phyloP scores from a whole-genome alignment of 2,113 vertebrate species.

The Nycticryphes semicollaris region DNA sequence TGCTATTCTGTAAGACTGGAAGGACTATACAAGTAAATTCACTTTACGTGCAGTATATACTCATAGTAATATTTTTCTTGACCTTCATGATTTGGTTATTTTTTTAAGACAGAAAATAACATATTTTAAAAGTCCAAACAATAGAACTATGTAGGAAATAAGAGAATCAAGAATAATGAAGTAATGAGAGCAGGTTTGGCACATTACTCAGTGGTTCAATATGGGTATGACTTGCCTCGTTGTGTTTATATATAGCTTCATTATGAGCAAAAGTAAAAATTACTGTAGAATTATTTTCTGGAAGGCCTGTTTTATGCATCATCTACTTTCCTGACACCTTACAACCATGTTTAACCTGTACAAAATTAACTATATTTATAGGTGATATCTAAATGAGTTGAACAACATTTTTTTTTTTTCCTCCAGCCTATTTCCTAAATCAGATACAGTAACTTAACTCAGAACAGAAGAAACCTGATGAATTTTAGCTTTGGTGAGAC shows the following conservation, averaged over 20 bases:
- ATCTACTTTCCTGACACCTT: slow-evolving; percentile 20
- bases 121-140: background rate
- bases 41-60: background rate
- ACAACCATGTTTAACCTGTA: slow-evolving; percentile 23
- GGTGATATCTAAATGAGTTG: background rate
- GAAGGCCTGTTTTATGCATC: slow-evolving; percentile 35
- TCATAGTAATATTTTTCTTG: background rate
- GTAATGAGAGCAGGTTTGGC: slow-evolving; percentile 27
- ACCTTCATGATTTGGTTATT: background rate
- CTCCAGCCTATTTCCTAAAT: slow-evolving; percentile 7
- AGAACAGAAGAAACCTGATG: background rate
- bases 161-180: slow-evolving; percentile 67
- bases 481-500: background rate
- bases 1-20: background rate
- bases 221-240: slow-evolving; percentile 4
- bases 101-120: background rate
- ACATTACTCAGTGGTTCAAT: background rate
- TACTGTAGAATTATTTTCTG: slow-evolving; percentile 35
- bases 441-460: background rate
- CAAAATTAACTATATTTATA: slow-evolving; percentile 47
- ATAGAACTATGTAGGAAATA: slow-evolving; percentile 22
- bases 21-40: background rate
- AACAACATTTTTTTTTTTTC: background rate
- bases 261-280: slow-evolving; percentile 60
- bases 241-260: slow-evolving; percentile 58